A percentile compares a stretch with the other conserved stretches of the same genome.
These are phyloP conservation scores for Ceraclea dissimilis DNA, from an alignment of 2,888 invertebrate genomes.

Conservation along the genomic window DNA sequence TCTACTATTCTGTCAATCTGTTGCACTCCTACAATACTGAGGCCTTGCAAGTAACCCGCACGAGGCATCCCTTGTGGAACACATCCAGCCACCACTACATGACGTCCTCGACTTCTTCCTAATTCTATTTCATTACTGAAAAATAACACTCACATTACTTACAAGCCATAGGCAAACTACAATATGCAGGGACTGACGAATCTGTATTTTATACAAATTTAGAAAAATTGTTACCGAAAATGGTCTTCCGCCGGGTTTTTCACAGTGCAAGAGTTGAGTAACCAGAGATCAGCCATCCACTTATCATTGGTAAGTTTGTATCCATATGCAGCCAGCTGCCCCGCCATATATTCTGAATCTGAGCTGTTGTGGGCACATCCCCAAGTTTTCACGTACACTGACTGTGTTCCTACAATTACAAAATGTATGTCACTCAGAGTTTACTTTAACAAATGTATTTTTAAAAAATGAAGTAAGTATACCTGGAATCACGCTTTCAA, in stretches of 20 bases:
- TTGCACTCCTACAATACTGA: slow-evolving; percentile 96
- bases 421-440: background rate
- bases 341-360: slow-evolving; percentile 98
- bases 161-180: no score
- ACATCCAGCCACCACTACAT: slow-evolving; percentile 94
- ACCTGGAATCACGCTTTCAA: slow-evolving; percentile 56
- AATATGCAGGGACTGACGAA: no score
- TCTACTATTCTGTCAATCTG: slow-evolving; percentile 97
- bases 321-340: slow-evolving; percentile 81
- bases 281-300: slow-evolving; percentile 81
- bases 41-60: slow-evolving; percentile 58
- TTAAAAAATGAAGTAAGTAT: slow-evolving; percentile 19
- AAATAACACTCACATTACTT: no score
- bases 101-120: slow-evolving; percentile 66
- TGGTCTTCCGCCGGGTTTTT: slow-evolving; percentile 95
- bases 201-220: no score
- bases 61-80: slow-evolving; percentile 91
- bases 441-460: background rate
- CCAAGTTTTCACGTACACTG: slow-evolving; percentile 88
- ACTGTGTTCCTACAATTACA: slow-evolving; percentile 57
- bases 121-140: slow-evolving; percentile 73
- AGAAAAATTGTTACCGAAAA: slow-evolving; percentile 68
- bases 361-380: slow-evolving; percentile 97
- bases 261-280: slow-evolving; percentile 96
- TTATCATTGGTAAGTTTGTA: slow-evolving; percentile 78